These are phyloP conservation scores for Chrysodeixis includens DNA, from an alignment of 2,888 invertebrate species.

Conservation along the genomic window DNA sequence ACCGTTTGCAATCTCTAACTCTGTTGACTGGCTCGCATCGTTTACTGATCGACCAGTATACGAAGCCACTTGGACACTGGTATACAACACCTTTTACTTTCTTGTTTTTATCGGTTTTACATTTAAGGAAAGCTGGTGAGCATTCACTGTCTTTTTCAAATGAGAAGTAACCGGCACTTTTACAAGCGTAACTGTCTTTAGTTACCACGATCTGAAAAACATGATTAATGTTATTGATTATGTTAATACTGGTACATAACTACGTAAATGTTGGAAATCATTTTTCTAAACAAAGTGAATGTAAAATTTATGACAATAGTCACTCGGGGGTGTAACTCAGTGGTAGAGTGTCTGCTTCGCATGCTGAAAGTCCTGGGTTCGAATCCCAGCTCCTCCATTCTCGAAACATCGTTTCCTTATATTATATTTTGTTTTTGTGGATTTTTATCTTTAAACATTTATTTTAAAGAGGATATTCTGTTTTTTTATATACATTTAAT, in stretches of 20 bases:
- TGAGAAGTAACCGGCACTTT: slow-evolving; percentile 91
- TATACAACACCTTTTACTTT: slow-evolving; percentile 92
- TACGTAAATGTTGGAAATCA: too few species aligned
- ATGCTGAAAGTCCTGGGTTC: slow-evolving; percentile 91
- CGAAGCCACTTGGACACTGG: slow-evolving; percentile 93
- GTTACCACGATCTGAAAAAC: slow-evolving; percentile 90
- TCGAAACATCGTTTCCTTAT: too few species aligned
- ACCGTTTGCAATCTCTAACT: slow-evolving; percentile 90
- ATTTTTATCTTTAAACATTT: too few species aligned
- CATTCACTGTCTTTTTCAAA: slow-evolving; percentile 91
- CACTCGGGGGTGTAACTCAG: slow-evolving; percentile 87
- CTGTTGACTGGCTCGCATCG: slow-evolving; percentile 92
- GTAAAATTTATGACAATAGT: too few species aligned
- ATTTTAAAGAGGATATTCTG: too few species aligned
- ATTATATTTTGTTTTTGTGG: too few species aligned
- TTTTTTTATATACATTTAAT: too few species aligned
- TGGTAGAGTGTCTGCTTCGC: slow-evolving; percentile 91
- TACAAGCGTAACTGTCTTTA: slow-evolving; percentile 89
- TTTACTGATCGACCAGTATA: slow-evolving; percentile 94
- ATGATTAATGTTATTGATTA: slow-evolving; percentile 4
- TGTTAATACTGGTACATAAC: too few species aligned
- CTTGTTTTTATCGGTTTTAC: slow-evolving; percentile 85
- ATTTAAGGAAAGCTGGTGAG: slow-evolving; percentile 92
- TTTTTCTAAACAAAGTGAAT: too few species aligned
- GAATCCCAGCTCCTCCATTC: slow-evolving; percentile 91